Evolutionary conservation across 92 coral and sea anemone genomes (phyloP), one percentile per base, ranked within the genome.

Genomic region (Epizoanthus scotinus): DNA sequence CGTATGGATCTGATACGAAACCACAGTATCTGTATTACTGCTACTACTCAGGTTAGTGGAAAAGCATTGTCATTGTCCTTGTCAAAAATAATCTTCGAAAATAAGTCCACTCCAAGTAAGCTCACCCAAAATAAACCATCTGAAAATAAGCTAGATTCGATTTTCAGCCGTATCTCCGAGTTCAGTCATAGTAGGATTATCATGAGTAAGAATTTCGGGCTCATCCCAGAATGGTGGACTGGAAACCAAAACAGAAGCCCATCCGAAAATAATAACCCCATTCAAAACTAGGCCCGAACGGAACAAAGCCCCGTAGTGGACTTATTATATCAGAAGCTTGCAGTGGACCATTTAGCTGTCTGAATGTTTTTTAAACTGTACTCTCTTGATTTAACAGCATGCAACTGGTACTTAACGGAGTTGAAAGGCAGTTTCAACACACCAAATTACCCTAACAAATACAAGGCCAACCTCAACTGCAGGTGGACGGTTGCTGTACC

Each of bases 11-110:
- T 19, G 67, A 74, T 53, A 62, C 18, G 15, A 62, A 58, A 21
- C 67, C 80, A 3, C 80, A 74, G 34, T 38, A 74, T 20, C 36
- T 74, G 38, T 74, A 74, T 62, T 54, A 74, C 42, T 74, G 80
- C 31, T 74, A 57, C 53, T 74, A 74, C 50, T 74, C 80, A 2
- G 61, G 80, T 54, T 57, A 34, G 80, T 59, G 29, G 21, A 27
- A 64, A 14, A 0, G 21, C 42, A 24, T 26, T 62, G 34, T 25
- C 36, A 62, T 3, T 17, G 31, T 26, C 38, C 3, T 6, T 2
- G 67, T 4, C 31, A 31, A 31, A 31, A 31, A 31, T 31, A 1
- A 1, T 4, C 4, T 31, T 31, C 36, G 36, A 5, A 34, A 34
- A 34, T 34, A 34, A 34, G 40, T 0, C 40, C 40, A 34, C 40